phyloP scores from a whole-genome alignment of 1,140 invertebrate genomes.

The Muscidifurax raptorellus region DNA sequence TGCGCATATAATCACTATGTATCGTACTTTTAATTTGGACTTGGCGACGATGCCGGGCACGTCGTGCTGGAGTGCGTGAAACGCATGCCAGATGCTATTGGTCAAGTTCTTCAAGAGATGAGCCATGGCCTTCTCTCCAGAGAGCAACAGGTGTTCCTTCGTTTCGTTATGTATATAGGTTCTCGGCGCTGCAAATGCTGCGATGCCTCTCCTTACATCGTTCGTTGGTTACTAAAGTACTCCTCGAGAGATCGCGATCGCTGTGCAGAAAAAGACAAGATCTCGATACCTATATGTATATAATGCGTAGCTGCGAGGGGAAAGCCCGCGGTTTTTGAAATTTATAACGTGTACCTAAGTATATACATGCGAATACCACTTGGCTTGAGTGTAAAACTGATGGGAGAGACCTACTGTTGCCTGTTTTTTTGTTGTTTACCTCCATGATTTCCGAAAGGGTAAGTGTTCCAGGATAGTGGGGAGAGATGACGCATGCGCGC shows the following conservation, averaged over 20 bases:
- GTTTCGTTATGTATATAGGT: background rate
- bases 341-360: background rate
- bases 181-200: background rate
- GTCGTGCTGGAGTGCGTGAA: conserved; percentile 81
- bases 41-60: conserved; percentile 80
- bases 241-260: conserved; percentile 20
- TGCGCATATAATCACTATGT: background rate
- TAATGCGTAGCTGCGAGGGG: conserved; percentile 60
- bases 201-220: conserved; percentile 32
- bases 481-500: background rate
- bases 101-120: conserved; percentile 82
- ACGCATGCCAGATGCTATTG: conserved; percentile 86
- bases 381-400: too few relatives aligned
- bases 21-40: conserved; percentile 84
- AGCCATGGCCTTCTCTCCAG: conserved; percentile 74
- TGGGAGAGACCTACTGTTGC: too few relatives aligned
- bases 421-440: too few relatives aligned
- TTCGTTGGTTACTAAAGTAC: background rate
- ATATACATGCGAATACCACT: too few relatives aligned
- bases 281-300: background rate
- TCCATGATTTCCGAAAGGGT: too few relatives aligned
- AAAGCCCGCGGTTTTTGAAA: conserved; percentile 33
- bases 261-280: conserved; percentile 21
- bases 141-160: conserved; percentile 43
- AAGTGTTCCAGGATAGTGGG: background rate